These are phyloP conservation scores for Popillia japonica DNA, from an alignment of 1,140 invertebrate species.

Conservation along the genomic window DNA sequence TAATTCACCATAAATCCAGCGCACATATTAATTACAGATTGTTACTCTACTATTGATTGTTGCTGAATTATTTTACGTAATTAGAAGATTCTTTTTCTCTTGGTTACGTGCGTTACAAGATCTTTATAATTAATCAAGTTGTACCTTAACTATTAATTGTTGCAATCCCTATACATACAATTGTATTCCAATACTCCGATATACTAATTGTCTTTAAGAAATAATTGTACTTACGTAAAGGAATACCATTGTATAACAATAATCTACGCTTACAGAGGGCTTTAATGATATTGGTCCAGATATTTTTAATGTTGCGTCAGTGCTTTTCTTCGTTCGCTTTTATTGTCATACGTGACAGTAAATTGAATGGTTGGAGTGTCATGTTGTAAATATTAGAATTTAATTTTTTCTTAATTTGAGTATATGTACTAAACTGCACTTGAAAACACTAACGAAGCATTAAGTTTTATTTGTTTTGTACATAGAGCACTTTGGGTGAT, in stretches of 20 bases:
- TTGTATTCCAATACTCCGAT: not conserved
- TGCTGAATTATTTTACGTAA: not conserved
- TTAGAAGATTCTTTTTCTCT: not conserved
- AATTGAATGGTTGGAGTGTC: not conserved
- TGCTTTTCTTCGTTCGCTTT: constrained; percentile 8
- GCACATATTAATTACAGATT: not conserved
- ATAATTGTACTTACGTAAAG: not conserved
- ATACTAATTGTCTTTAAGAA: not conserved
- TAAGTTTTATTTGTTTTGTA: constrained; percentile 20
- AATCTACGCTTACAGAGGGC: constrained; percentile 1
- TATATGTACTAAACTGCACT: not conserved
- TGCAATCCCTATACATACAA: constrained; percentile 13
- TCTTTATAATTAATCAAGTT: too few species aligned
- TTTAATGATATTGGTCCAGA: constrained; percentile 13
- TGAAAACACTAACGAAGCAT: constrained; percentile 27
- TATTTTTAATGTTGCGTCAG: constrained; percentile 27
- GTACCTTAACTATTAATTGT: not conserved
- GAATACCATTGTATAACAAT: constrained; percentile 18
- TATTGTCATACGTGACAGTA: constrained; percentile 23
- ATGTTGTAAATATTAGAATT: not conserved
- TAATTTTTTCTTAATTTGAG: not conserved
- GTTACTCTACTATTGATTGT: not conserved
- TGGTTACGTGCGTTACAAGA: constrained; percentile 14
- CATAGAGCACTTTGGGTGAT: constrained; percentile 30
- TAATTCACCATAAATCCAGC: not conserved